Base-by-base conservation (phyloP, 2,888 invertebrate genomes). In the Himalopsyche kuldschensis region DNA sequence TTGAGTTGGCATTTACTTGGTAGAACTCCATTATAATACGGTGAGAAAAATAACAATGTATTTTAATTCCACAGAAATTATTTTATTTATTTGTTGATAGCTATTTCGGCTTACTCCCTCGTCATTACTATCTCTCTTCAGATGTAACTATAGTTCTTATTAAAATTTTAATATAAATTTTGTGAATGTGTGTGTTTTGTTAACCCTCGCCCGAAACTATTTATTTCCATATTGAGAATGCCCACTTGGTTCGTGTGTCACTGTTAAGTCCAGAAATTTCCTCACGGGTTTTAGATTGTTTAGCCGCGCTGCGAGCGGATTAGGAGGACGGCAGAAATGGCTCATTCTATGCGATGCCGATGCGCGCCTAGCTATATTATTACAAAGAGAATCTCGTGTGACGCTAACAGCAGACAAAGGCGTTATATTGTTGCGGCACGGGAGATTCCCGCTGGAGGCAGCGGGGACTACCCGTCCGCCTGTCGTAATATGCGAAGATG, bases 351-450 rank as follows among this genome's bases (percentile, higher is more conserved):
- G 17, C 75, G 20, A 20, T 3, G 24, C 30, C 15, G 75, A 30
- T 75, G 75, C 27, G 75, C 30, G 75, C 31, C 75, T 20, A 24
- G 20, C 55, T 55, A 55, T 55, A 55, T 55, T 55, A 55, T 55
- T 24, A 79, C 82, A 79, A 79, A 82, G 82, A 78, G 75, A 79
- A 82, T 82, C 79, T 82, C 82, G 32, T 82, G 82, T 82, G 82
- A 82, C 82, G 47, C 47, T 78, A 47, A 35, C 55, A 20, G 30
- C 32, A 32, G 24, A 75, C 82, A 82, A 82, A 82, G 81, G 81
- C 78, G 78, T 55, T 82, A 47, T 82, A 76, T 82, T 82, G 48
- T 82, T 82, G 63, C 76, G 81, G n/a, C 20, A 24, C 31, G 75
- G 75, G 76, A 77, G 63, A 76, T 77, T 32, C 15, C 11, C 27